These are phyloP conservation scores for Elachura formosa DNA, from an alignment of 2,113 vertebrate genomes.

Conservation along the genomic window DNA sequence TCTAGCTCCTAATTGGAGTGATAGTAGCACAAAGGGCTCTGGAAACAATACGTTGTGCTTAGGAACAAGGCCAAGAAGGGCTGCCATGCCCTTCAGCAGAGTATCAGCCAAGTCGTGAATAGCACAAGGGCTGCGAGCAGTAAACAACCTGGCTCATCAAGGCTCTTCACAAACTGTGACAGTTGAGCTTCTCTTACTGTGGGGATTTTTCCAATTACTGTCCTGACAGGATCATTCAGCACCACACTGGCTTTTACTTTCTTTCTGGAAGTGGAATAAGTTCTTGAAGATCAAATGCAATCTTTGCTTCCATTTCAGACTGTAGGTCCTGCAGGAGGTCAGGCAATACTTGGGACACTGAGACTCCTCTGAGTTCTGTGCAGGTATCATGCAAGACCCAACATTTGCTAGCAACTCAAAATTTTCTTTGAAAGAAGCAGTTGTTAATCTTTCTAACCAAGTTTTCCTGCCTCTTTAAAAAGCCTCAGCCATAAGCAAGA, in stretches of 20 bases:
- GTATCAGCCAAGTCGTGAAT: not conserved
- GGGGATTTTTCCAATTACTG: conserved; percentile 28
- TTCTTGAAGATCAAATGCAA: not conserved
- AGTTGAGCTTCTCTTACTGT: not conserved
- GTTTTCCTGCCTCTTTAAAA: not conserved
- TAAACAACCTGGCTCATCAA: conserved; percentile 56
- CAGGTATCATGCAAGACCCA: not conserved
- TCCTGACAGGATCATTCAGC: not conserved
- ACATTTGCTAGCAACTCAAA: not conserved
- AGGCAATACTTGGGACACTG: not conserved
- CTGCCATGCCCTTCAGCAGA: conserved; percentile 2
- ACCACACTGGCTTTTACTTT: not conserved
- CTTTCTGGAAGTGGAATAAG: not conserved
- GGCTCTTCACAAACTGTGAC: conserved; percentile 2
- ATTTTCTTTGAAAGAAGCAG: not conserved
- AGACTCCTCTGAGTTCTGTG: not conserved
- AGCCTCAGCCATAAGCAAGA: not conserved
- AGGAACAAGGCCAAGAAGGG: not conserved
- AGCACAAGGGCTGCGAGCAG: not conserved
- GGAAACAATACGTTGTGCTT: not conserved
- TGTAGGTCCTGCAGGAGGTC: not conserved
- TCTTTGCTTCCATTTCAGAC: not conserved
- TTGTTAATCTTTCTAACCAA: not conserved
- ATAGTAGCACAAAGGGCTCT: conserved; percentile 33
- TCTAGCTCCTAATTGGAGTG: conserved; percentile 50